Evolutionary conservation across 2,797 vertebrate genomes (phyloP), one percentile per base, ranked within the genome.

Genomic region (Pangasius krempfi): DNA sequence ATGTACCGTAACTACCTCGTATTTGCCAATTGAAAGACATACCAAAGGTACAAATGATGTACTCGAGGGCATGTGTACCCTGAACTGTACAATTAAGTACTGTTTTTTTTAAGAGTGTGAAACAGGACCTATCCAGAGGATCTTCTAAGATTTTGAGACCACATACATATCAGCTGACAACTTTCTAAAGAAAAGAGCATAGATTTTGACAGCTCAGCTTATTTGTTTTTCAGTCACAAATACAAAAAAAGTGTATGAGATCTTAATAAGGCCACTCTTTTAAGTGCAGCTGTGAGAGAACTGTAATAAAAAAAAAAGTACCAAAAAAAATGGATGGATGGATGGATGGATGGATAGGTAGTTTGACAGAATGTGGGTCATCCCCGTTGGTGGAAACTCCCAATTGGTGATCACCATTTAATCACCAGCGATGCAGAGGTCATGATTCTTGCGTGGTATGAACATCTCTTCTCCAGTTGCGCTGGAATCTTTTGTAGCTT

Each of bases 241-340:
- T 68, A 68, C n/a, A 52, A 84, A 50, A 66, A 79, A 79, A 58
- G 20, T 20, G 78, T 14, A 75, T 72, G 47, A 78, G 85, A 87
- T 66, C 50, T 84, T 50, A 68, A 76, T 89, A 89, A 89, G 88
- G 88, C 88, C 88, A 89, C 88, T 86, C 88, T 87, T 87, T 82
- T 56, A 89, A 78, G 79, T 89, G 88, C 88, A 89, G 88, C 85
- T 89, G 70, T 83, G 85, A 87, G 78, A 78, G 70, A 87, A 52
- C 5, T 62, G 68, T 8, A 54, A 81, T 56, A 37, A 75, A 33
- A 62, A 64, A 6, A 73, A 81, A 62, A 81, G 20, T 40, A 58
- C 52, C 30, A n/a, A n/a, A 70, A 84, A 52, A 64, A 52, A 70
- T 22, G 18, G 22, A 82, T 37, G 13, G n/a, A 60, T 50, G 54